Evolutionary conservation across 2,113 vertebrate genomes (phyloP), one percentile per base, ranked within the genome.

Genomic region (Hippotragus niger): DNA sequence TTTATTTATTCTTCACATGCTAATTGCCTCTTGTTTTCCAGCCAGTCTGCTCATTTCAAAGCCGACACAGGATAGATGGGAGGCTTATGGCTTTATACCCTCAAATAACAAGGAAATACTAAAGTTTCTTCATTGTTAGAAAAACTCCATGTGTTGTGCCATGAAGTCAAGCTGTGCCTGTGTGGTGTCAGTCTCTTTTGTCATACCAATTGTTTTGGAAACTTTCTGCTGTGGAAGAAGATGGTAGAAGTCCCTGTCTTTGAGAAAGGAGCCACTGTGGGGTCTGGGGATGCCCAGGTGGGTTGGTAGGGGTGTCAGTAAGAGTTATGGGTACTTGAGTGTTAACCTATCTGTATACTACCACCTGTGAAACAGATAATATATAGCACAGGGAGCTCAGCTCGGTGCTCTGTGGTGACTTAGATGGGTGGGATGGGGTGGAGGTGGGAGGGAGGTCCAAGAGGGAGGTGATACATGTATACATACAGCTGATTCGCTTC

Each of bases 1-100:
- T 97, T 97, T 98, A 96, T 97, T 98, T 98, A 97, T 97, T 98
- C 76, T 97, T 96, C 97, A 97, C 95, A 96, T 98, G 97, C 87
- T 98, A 97, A 98, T 97, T 97, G 90, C 67, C 83, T 97, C 95
- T 97, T 97, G 92, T 97, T 97, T 97, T 96, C 62, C 90, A 97
- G 95, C 71, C 47, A 7, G 90, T 93, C 96, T 98, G 83, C 57
- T 96, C 90, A 95, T 97, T 96, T 91, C 92, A 86, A 97, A 97
- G 96, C 82, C 0, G 0, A 83, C 90, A 89, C 74, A 78, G 57
- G 87, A 93, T 96, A 96, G 89, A 96, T 98, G 95, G 92, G 93
- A 95, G 88, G 91, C 92, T 97, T 98, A 96, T 93, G 90, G 96
- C 31, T 86, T 88, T 95, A 94, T 53, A 96, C 89, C 86, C 95